A percentile compares a stretch with the other conserved stretches of the same genome.
Evolutionary conservation across 2,113 vertebrate genomes (phyloP).

Genomic region (Perccottus glenii): DNA sequence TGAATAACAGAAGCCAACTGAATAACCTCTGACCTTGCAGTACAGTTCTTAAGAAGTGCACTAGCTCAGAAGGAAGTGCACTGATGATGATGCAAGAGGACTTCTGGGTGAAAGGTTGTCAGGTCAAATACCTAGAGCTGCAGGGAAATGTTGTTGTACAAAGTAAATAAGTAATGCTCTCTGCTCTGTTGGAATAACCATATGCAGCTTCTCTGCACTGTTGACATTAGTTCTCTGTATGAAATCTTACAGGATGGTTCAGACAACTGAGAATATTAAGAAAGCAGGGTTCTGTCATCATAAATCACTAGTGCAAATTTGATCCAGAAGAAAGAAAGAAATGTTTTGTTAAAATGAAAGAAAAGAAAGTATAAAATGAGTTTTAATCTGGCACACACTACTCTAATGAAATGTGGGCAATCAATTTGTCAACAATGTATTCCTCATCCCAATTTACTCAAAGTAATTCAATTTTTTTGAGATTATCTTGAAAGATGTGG

Average conservation of each 20-base stretch:
- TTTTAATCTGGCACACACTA: too few species aligned
- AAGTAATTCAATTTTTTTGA: too few species aligned
- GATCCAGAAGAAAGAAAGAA: too few species aligned
- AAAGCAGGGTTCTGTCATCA: neutral
- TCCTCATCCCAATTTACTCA: too few species aligned
- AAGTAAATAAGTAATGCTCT: constrained; percentile 12
- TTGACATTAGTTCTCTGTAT: constrained; percentile 5
- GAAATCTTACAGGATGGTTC: neutral
- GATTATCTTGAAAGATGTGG: too few species aligned
- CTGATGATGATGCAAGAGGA: neutral
- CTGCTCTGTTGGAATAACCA: neutral
- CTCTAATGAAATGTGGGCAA: too few species aligned
- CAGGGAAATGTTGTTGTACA: neutral
- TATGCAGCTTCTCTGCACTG: neutral
- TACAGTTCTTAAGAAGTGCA: neutral
- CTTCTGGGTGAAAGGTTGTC: constrained; percentile 7
- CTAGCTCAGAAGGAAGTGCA: neutral
- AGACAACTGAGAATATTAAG: neutral
- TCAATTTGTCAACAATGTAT: too few species aligned
- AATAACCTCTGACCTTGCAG: constrained; percentile 18
- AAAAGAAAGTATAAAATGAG: too few species aligned
- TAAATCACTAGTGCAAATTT: too few species aligned
- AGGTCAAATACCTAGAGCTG: constrained; percentile 7
- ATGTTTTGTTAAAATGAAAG: too few species aligned
- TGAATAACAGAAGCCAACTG: constrained; percentile 20